These are phyloP conservation scores for Struthio camelus DNA, from an alignment of 2,113 vertebrate genomes.

Conservation along the genomic window DNA sequence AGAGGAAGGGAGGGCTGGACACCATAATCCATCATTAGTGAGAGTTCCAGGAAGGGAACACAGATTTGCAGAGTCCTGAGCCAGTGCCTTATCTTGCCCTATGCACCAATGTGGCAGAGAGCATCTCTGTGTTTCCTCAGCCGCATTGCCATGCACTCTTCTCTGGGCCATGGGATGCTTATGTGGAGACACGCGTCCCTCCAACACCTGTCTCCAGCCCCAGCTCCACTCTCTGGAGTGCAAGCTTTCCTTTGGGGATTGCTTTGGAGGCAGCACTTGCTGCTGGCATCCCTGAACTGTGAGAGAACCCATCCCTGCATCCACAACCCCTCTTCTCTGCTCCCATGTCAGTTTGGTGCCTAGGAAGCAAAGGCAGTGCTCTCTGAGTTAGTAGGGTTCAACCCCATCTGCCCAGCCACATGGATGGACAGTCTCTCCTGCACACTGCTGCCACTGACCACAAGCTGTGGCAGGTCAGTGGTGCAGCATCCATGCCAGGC, in stretches of 20 bases:
- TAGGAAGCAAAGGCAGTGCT: neutral
- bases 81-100: neutral
- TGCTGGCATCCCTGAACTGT: neutral
- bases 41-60: neutral
- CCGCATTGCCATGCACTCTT: neutral
- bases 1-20: neutral
- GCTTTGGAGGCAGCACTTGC: rapidly evolving
- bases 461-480: too few species aligned
- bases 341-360: too few species aligned
- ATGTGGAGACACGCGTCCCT: rapidly evolving
- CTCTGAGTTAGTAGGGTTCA: neutral
- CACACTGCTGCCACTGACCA: too few species aligned
- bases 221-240: neutral
- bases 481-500: neutral
- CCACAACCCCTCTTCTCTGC: too few species aligned
- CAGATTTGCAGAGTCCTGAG: neutral
- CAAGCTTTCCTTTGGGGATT: neutral
- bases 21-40: rapidly evolving
- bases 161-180: neutral
- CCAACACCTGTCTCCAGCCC: rapidly evolving
- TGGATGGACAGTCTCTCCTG: too few species aligned
- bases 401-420: neutral
- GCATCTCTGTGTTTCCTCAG: neutral
- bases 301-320: neutral
- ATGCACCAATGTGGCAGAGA: neutral